phyloP scores from a whole-genome alignment of 2,113 vertebrate genomes.

The Dicerorhinus sumatrensis region DNA sequence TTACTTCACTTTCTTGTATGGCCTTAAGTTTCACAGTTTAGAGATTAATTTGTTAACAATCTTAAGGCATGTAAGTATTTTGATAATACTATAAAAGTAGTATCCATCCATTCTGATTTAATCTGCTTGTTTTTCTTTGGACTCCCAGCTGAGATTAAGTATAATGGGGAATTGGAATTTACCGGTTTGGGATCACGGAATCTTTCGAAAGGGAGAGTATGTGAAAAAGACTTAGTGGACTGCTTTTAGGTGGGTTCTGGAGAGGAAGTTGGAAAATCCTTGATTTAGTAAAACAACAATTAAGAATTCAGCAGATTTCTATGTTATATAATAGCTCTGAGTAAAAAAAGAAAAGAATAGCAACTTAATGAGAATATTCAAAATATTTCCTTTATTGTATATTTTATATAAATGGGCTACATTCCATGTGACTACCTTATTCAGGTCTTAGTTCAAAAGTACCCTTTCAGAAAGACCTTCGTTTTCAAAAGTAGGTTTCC shows the following conservation, averaged over 20 bases:
- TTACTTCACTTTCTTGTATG: neutral
- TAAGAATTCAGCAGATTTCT: conserved; percentile 5
- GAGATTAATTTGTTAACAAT: neutral
- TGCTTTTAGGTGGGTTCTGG: neutral
- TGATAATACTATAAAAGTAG: neutral
- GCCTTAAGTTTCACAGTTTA: neutral
- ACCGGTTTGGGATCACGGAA: neutral
- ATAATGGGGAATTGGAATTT: neutral
- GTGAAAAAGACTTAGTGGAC: neutral
- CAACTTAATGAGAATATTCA: neutral
- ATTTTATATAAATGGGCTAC: neutral
- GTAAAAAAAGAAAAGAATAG: neutral
- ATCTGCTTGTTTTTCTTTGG: neutral
- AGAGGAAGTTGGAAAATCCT: neutral
- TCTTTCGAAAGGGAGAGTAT: neutral
- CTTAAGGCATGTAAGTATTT: neutral
- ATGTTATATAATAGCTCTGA: neutral
- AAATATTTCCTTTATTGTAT: neutral
- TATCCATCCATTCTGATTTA: neutral
- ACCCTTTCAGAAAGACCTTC: neutral
- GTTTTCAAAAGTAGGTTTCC: neutral
- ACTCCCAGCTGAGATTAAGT: neutral
- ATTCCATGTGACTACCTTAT: neutral
- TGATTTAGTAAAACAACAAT: neutral
- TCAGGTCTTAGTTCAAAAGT: neutral